Evolutionary conservation across 2,888 invertebrate species (phyloP).

Genomic region (Sphinx pinastri): DNA sequence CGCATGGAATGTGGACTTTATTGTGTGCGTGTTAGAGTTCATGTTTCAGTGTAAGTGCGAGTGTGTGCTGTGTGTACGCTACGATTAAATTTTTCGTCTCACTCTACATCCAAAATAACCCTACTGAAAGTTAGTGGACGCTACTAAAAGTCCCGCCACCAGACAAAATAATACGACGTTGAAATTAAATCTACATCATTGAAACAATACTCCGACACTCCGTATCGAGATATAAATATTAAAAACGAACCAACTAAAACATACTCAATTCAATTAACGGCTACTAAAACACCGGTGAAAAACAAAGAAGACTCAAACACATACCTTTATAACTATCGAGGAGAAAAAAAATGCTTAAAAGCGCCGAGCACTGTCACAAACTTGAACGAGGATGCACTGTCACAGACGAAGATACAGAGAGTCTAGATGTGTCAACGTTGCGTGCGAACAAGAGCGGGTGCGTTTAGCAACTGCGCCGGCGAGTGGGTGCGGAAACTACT

Average conservation of each 20-base stretch:
- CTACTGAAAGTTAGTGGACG: constrained; percentile 19
- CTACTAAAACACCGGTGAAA: constrained; percentile 32
- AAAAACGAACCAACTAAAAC: constrained; percentile 4
- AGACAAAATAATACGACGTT: constrained; percentile 10
- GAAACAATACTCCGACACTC: neutral
- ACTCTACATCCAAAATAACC: constrained; percentile 18
- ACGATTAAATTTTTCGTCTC: constrained; percentile 27
- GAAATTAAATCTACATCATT: neutral
- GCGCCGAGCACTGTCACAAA: constrained; percentile 40
- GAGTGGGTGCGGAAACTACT: constrained; percentile 82
- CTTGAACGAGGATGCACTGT: constrained; percentile 14
- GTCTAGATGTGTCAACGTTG: constrained; percentile 73
- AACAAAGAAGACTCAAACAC: constrained; percentile 45
- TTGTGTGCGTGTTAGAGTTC: constrained; percentile 43
- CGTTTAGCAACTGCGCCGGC: constrained; percentile 79
- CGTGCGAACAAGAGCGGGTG: constrained; percentile 80
- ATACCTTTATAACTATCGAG: constrained; percentile 48
- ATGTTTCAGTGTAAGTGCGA: constrained; percentile 46
- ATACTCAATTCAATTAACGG: neutral
- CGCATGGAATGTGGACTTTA: constrained; percentile 55
- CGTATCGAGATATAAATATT: neutral
- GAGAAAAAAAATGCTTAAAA: constrained; percentile 17
- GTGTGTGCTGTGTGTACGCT: constrained; percentile 28
- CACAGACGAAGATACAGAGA: constrained; percentile 48
- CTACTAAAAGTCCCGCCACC: constrained; percentile 22